Evolutionary conservation across 2,113 vertebrate species (phyloP).

Genomic region (Plecotus auritus): DNA sequence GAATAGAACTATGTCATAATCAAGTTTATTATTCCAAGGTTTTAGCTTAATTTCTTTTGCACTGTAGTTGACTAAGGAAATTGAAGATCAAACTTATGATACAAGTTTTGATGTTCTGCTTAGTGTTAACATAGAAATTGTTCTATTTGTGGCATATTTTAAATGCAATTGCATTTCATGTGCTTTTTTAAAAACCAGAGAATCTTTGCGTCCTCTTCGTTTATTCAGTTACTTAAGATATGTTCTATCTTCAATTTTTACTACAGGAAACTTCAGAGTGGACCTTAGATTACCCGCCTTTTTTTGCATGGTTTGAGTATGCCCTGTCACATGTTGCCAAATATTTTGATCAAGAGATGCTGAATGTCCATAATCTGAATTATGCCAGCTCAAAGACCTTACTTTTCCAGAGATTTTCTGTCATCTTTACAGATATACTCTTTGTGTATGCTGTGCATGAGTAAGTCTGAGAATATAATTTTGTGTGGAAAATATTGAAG

Average conservation of each 20-base stretch:
- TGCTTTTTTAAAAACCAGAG: neutral
- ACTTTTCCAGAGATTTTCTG: constrained; percentile 93
- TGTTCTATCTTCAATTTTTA: constrained; percentile 33
- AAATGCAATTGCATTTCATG: neutral
- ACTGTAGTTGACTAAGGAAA: neutral
- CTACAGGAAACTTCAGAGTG: constrained; percentile 91
- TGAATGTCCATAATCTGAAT: constrained; percentile 88
- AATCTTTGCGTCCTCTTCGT: neutral
- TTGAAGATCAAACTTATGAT: neutral
- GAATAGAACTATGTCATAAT: neutral
- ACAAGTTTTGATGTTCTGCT: neutral
- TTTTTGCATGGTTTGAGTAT: constrained; percentile 96
- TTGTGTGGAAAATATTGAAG: neutral
- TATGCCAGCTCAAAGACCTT: constrained; percentile 85
- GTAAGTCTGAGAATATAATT: constrained; percentile 83
- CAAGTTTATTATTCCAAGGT: neutral
- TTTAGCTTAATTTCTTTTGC: constrained; percentile 3
- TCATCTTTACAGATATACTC: constrained; percentile 88
- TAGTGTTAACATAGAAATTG: neutral
- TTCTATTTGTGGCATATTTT: neutral
- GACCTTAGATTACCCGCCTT: constrained; percentile 97
- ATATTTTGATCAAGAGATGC: constrained; percentile 90
- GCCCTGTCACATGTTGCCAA: constrained; percentile 87
- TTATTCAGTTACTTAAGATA: neutral
- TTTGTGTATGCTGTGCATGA: constrained; percentile 89